A percentile compares a stretch with the other conserved stretches of the same genome.
Evolutionary conservation across 2,888 invertebrate species (phyloP).

Genomic region (Lottia gigantea): DNA sequence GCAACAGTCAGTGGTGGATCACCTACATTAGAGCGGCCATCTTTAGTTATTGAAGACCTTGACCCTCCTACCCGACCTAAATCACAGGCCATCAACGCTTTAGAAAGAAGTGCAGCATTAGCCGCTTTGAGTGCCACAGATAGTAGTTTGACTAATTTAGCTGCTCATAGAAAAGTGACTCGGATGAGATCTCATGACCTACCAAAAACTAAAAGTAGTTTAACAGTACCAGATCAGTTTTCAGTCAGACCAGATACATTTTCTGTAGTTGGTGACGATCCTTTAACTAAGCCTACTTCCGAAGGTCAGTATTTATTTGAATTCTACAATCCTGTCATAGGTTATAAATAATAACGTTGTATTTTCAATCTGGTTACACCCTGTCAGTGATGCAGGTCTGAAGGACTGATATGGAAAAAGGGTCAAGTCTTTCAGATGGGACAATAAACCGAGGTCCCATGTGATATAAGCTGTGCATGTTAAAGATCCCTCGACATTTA

Average conservation of each 20-base stretch:
- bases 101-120: conserved; percentile 31
- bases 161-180: neutral
- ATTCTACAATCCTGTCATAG: no score
- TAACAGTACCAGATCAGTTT: conserved; percentile 7
- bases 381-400: no score
- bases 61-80: conserved; percentile 56
- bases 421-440: no score
- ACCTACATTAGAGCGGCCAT: conserved; percentile 54
- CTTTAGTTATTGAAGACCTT: conserved; percentile 57
- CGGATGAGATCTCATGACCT: conserved; percentile 1
- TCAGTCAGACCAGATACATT: neutral
- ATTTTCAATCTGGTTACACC: no score
- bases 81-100: conserved; percentile 38
- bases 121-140: conserved; percentile 25
- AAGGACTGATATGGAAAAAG: no score
- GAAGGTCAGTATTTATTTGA: no score
- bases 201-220: conserved; percentile 4
- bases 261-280: neutral
- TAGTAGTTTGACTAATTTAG: conserved; percentile 12
- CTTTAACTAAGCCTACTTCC: no score
- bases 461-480: no score
- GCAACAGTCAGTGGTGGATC: conserved; percentile 86
- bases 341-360: no score
- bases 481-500: no score
- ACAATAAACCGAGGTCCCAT: no score